Evolutionary conservation across 1,140 invertebrate species (phyloP), one percentile per base, ranked within the genome.

Genomic region (Acromyrmex echinatior): DNA sequence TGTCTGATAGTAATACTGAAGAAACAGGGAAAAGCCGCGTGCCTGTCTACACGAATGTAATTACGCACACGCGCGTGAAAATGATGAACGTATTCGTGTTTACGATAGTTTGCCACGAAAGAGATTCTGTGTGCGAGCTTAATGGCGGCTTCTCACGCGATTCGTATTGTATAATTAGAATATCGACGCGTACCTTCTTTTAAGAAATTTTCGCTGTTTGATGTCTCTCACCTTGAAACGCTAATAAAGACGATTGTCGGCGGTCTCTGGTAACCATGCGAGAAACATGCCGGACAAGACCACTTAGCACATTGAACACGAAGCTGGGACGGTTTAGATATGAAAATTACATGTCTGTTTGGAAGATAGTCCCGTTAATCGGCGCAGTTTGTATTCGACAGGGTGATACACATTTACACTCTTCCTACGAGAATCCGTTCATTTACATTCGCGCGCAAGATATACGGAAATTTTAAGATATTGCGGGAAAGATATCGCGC

Each of bases 21-120:
- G 80, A 60, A 82, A 73, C 31, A 3, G 79, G 9, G 70, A 31
- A 39, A 70, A 70, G n/a, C 49, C n/a, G 28, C 70, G 18, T 18
- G 60, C 25, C 21, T 45, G 70, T 74, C 80, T 62, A 58, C 80
- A 84, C 80, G 70, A 63, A 49, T 25, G 80, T 53, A 92, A 91
- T 92, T 90, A 92, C 86, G 77, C 86, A 87, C 79, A 81, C 86
- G 86, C 82, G 87, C 82, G 60, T 68, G 49, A 90, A 90, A 91
- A 88, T 85, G 86, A 89, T 87, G 84, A 91, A 92, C 90, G 88
- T 81, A 89, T 74, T 84, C 80, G 80, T 21, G 80, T 76, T 84
- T 76, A 76, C 70, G 80, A 76, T 76, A 74, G 70, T 35, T 58
- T 14, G 70, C 70, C 80, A 84, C 80, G 80, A 81, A 60, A 71